Percentiles rank a stretch among this genome's conserved stretches.
Conservation (phyloP, 2,888 invertebrate species). For the Scaptomyza cyrtandrae region DNA sequence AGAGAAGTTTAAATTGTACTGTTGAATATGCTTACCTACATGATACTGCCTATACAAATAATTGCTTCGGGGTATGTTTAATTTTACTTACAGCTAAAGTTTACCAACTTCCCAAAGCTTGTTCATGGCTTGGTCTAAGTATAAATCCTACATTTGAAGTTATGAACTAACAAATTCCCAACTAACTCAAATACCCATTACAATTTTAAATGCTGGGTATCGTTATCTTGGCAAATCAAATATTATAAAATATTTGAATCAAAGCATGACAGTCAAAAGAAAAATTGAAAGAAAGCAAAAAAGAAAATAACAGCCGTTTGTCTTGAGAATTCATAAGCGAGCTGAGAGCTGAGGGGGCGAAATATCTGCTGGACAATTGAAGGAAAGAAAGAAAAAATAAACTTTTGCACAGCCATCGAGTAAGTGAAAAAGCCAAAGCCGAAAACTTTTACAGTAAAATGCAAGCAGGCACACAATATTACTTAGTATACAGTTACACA, state of each 20-base stretch:
- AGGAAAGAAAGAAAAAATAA: slow-evolving; percentile 7
- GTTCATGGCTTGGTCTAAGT: too few relatives aligned
- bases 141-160: too few relatives aligned
- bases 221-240: slow-evolving; percentile 25
- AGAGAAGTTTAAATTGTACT: neutral
- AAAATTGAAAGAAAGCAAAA: slow-evolving; percentile 11
- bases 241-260: slow-evolving; percentile 39
- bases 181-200: neutral
- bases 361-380: slow-evolving; percentile 41
- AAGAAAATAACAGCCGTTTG: slow-evolving; percentile 56
- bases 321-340: slow-evolving; percentile 51
- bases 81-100: too few relatives aligned
- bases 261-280: slow-evolving; percentile 16
- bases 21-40: neutral
- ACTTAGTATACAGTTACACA: slow-evolving; percentile 19
- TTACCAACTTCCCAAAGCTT: too few relatives aligned
- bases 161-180: too few relatives aligned
- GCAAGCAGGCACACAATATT: slow-evolving; percentile 59
- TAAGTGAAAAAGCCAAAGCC: slow-evolving; percentile 59
- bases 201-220: slow-evolving; percentile 4
- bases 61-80: too few relatives aligned
- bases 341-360: slow-evolving; percentile 19
- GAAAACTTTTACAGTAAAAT: slow-evolving; percentile 64
- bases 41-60: too few relatives aligned
- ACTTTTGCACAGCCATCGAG: slow-evolving; percentile 3